A percentile compares a stretch with the other conserved stretches of the same genome.
phyloP scores from a whole-genome alignment of 2,797 vertebrate species.

The Urosaurus nigricauda region DNA sequence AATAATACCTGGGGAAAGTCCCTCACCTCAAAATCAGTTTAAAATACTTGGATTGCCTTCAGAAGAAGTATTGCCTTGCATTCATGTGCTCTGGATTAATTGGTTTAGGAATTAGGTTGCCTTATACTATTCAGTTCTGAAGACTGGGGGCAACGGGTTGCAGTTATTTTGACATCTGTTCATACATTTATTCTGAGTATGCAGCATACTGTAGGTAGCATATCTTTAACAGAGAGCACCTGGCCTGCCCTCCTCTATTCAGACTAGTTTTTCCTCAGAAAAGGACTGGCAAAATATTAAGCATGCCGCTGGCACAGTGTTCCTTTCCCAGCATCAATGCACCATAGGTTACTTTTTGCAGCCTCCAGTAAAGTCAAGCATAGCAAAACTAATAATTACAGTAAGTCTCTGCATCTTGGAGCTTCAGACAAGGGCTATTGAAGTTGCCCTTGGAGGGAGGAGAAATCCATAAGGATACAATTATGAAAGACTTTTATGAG shows the following conservation, averaged over 20 bases:
- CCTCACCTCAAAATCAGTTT: background rate
- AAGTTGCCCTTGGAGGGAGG: constrained; percentile 38
- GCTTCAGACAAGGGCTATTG: constrained; percentile 34
- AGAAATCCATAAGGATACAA: constrained; percentile 42
- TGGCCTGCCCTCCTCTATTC: background rate
- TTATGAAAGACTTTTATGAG: background rate
- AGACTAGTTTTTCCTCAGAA: background rate
- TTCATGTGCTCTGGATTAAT: background rate
- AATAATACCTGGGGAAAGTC: background rate
- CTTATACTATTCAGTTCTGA: background rate
- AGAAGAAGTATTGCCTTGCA: background rate
- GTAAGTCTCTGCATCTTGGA: constrained; percentile 18
- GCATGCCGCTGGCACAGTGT: constrained; percentile 28
- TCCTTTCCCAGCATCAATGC: background rate
- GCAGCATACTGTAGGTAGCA: background rate
- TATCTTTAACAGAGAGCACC: too few species aligned
- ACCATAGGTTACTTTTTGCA: constrained; percentile 32
- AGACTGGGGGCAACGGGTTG: background rate
- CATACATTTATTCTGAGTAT: background rate
- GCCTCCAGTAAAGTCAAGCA: constrained; percentile 28
- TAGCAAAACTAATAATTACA: constrained; percentile 47
- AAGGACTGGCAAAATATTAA: constrained; percentile 42
- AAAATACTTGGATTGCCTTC: background rate
- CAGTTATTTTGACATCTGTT: background rate
- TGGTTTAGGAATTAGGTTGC: background rate